phyloP scores from a whole-genome alignment of 2,797 vertebrate species.

The Crax fasciolata region DNA sequence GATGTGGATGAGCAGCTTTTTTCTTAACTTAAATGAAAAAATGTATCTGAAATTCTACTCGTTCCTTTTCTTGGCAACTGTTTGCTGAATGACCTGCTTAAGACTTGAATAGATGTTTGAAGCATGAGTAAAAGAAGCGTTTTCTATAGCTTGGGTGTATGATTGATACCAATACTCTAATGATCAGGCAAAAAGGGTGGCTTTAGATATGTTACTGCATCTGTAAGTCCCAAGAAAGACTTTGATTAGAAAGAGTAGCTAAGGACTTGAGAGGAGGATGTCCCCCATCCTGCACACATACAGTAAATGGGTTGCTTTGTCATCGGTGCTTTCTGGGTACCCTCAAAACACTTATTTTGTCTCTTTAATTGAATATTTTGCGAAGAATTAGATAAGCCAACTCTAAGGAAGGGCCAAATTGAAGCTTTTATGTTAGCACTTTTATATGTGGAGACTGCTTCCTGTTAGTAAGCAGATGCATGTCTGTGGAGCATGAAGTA shows the following conservation, averaged over 20 bases:
- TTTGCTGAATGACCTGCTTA: neutral
- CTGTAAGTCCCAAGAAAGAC: neutral
- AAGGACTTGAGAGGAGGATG: neutral
- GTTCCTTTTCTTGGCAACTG: neutral
- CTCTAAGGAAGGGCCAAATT: neutral
- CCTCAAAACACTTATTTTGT: neutral
- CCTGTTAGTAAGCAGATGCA: neutral
- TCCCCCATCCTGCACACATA: rapidly evolving
- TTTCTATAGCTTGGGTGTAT: neutral
- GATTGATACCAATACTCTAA: neutral
- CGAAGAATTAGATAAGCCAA: neutral
- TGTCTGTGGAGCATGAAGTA: neutral
- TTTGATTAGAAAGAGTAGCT: neutral
- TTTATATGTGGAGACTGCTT: neutral
- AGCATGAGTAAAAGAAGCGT: neutral
- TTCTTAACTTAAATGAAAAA: neutral
- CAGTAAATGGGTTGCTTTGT: neutral
- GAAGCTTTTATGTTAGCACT: neutral
- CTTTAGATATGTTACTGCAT: neutral
- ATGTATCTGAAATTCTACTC: rapidly evolving
- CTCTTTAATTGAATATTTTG: neutral
- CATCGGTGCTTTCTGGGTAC: neutral
- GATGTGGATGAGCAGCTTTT: neutral
- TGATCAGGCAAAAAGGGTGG: too few species aligned
- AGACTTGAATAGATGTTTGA: rapidly evolving